A percentile compares a stretch with the other conserved stretches of the same genome.
Conservation (phyloP, 2,113 vertebrate species). For the Sprattus sprattus region DNA sequence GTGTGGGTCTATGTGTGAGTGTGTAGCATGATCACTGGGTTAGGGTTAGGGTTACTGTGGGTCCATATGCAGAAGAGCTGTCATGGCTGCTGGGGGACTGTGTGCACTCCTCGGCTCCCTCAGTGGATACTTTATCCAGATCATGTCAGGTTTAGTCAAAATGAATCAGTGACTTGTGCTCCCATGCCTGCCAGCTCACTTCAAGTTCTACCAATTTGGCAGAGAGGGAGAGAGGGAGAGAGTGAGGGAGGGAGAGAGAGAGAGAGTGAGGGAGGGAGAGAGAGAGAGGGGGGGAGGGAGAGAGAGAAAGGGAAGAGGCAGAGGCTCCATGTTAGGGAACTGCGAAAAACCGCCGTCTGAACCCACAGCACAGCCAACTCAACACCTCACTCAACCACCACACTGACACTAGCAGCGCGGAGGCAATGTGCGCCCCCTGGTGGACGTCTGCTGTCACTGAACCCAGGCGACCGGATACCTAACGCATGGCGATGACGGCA, state of each 20-base stretch:
- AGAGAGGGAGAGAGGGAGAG: not conserved
- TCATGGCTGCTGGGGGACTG: too few relatives aligned
- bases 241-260: not conserved
- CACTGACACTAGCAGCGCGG: not conserved
- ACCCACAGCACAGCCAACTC: not conserved
- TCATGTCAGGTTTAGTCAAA: too few relatives aligned
- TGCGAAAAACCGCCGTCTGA: not conserved
- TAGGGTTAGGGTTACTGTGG: too few relatives aligned
- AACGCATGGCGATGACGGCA: not conserved
- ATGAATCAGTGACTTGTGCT: not conserved
- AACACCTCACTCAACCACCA: not conserved
- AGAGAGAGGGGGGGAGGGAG: not conserved
- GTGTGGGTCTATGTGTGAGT: too few relatives aligned
- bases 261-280: not conserved
- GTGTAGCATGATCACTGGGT: too few relatives aligned
- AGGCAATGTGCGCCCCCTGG: constrained; percentile 29
- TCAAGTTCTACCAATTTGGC: not conserved
- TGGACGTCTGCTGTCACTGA: constrained; percentile 20
- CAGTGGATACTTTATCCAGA: too few relatives aligned
- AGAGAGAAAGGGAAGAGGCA: not conserved
- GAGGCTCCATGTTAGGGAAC: not conserved
- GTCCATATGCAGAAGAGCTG: too few relatives aligned
- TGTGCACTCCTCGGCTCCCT: too few relatives aligned
- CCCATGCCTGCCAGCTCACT: not conserved
- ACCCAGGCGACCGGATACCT: not conserved